These are phyloP conservation scores for Galagoides demidoff DNA, from an alignment of 2,797 vertebrate genomes.

Conservation along the genomic window DNA sequence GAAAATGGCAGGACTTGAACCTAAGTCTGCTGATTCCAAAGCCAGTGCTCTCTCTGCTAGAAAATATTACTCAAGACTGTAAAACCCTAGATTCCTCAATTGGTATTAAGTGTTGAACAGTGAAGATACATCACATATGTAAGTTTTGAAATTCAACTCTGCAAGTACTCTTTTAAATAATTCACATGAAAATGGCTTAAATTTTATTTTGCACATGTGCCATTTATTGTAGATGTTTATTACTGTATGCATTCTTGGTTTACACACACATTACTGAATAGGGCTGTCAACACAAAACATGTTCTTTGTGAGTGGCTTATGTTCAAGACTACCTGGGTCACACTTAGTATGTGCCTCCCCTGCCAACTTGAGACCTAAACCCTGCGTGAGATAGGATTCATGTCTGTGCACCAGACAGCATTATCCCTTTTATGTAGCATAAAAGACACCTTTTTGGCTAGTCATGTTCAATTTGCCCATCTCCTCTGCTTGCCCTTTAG, in stretches of 20 bases:
- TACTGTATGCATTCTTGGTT: not conserved
- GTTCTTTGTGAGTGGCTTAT: not conserved
- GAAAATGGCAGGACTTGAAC: not conserved
- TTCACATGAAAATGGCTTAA: slow-evolving; percentile 7
- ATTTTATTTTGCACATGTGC: not conserved
- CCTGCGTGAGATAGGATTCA: not conserved
- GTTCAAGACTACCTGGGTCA: not conserved
- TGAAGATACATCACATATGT: not conserved
- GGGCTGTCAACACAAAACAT: not conserved
- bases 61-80: not conserved
- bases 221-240: slow-evolving; percentile 14
- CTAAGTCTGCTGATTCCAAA: not conserved
- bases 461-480: not conserved
- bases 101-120: not conserved
- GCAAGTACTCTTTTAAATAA: slow-evolving; percentile 36
- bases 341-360: not conserved
- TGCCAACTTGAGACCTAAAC: not conserved
- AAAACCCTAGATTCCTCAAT: not conserved
- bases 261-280: not conserved
- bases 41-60: not conserved
- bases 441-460: not conserved
- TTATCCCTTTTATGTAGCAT: not conserved
- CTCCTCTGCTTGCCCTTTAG: not conserved
- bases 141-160: slow-evolving; percentile 38
- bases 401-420: not conserved